Percentiles rank a stretch among this genome's conserved stretches.
Conservation (phyloP, 2,888 invertebrate species). For the Himalopsyche japonica region DNA sequence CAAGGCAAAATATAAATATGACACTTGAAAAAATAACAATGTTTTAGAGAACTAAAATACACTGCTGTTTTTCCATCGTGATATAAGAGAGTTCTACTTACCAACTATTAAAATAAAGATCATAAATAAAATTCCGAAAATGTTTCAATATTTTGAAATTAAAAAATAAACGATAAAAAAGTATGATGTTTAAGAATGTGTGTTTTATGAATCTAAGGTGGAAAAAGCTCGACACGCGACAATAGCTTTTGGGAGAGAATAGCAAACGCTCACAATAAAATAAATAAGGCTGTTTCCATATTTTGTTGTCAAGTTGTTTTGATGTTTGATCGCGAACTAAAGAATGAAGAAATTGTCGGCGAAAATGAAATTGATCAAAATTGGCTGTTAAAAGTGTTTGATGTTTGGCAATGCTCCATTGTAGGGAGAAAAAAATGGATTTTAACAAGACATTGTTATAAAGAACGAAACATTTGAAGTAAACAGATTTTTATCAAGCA, state of each 20-base stretch:
- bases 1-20: too few species aligned
- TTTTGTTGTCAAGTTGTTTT: not conserved
- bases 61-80: too few species aligned
- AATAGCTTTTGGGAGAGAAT: not conserved
- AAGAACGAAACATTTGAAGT: too few species aligned
- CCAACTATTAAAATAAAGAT: too few species aligned
- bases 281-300: not conserved
- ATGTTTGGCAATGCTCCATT: not conserved
- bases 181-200: not conserved
- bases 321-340: not conserved
- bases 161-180: too few species aligned
- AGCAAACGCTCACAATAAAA: not conserved
- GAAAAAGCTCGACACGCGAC: not conserved
- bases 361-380: not conserved
- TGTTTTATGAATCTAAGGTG: not conserved
- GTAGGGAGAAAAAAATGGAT: not conserved
- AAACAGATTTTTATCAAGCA: too few species aligned
- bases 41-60: too few species aligned
- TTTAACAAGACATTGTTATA: not conserved
- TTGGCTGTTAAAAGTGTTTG: not conserved
- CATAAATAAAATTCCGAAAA: too few species aligned
- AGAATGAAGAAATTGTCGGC: not conserved
- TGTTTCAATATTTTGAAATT: too few species aligned
- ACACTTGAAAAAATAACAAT: too few species aligned
- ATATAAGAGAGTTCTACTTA: too few species aligned